Percentiles rank a stretch among this genome's conserved stretches.
Conservation (phyloP, 2,888 invertebrate species). For the Morpho helenor region DNA sequence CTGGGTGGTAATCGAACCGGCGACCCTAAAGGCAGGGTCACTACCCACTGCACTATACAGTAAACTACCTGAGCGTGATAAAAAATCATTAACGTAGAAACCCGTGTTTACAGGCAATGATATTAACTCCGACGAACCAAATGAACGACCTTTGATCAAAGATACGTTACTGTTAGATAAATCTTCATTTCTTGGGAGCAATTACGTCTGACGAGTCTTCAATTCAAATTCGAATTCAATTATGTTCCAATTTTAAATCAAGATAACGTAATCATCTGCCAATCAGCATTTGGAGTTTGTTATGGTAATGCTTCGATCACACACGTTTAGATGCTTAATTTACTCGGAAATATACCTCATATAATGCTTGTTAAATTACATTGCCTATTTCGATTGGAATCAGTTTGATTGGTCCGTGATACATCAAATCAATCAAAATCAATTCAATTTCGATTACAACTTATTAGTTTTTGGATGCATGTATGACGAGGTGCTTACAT, state of each 20-base stretch:
- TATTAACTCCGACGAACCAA: conserved; percentile 16
- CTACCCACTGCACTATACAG: too few relatives aligned
- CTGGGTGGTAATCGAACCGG: too few relatives aligned
- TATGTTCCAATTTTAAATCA: conserved; percentile 35
- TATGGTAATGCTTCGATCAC: not conserved
- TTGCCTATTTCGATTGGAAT: too few relatives aligned
- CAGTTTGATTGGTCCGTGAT: too few relatives aligned
- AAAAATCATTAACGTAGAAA: too few relatives aligned
- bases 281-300: conserved; percentile 27
- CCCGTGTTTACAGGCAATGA: not conserved
- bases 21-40: too few relatives aligned
- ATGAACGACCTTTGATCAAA: conserved; percentile 14
- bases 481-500: too few relatives aligned
- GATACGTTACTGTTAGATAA: conserved; percentile 21
- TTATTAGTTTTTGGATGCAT: too few relatives aligned
- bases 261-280: conserved; percentile 34
- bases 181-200: conserved; percentile 26
- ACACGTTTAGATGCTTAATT: conserved; percentile 1
- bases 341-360: not conserved
- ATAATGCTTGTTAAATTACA: too few relatives aligned
- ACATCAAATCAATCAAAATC: too few relatives aligned
- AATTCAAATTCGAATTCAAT: conserved; percentile 38
- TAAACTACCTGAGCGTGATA: too few relatives aligned
- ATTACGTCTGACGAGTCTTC: conserved; percentile 35
- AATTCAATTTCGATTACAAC: too few relatives aligned